Evolutionary conservation across 2,797 vertebrate species (phyloP).

Genomic region (Pantherophis vulpinus): DNA sequence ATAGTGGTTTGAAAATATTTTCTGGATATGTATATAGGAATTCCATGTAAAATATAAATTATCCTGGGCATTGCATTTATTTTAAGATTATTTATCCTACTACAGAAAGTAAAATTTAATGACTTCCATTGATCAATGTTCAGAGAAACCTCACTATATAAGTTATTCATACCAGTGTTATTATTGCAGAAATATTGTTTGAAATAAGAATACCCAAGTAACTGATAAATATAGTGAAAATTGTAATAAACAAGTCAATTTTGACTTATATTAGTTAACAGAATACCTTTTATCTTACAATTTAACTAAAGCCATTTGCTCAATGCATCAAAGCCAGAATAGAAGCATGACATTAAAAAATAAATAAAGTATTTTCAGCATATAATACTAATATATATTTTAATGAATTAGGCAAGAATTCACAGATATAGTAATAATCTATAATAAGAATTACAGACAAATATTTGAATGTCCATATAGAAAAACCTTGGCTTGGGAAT

Average conservation of each 20-base stretch:
- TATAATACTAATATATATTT: not conserved
- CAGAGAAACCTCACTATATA: not conserved
- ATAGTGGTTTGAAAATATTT: not conserved
- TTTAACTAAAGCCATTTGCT: not conserved
- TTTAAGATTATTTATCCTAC: not conserved
- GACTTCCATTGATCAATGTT: not conserved
- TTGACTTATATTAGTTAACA: not conserved
- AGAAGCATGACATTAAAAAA: not conserved
- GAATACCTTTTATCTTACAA: not conserved
- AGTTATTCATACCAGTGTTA: not conserved
- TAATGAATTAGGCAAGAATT: not conserved
- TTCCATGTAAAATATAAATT: not conserved
- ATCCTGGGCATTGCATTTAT: not conserved
- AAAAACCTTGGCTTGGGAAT: not conserved
- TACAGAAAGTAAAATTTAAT: not conserved
- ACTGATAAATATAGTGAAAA: not conserved
- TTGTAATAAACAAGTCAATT: not conserved
- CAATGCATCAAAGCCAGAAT: not conserved
- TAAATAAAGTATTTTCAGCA: not conserved
- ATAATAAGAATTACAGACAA: not conserved
- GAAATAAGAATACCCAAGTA: not conserved
- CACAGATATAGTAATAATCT: not conserved
- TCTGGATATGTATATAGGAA: not conserved
- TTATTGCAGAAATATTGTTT: not conserved
- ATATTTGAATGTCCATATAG: not conserved